phyloP scores from a whole-genome alignment of 2,888 invertebrate genomes.

The Chrysodeixis includens region DNA sequence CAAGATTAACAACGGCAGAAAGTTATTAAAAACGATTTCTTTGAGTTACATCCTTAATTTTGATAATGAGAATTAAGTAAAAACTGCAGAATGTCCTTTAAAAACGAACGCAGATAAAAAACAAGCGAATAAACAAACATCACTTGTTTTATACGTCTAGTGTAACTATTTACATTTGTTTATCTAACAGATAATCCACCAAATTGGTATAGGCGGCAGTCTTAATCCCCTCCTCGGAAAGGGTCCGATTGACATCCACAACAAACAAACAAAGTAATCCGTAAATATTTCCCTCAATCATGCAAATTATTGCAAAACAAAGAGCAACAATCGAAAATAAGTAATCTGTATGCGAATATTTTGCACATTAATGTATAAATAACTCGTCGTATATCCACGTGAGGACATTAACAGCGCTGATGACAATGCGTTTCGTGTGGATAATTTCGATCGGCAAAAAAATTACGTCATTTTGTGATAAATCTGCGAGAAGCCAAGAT shows the following conservation, averaged over 20 bases:
- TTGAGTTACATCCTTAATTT: neutral
- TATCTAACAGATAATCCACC: neutral
- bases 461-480: neutral
- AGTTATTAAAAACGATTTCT: neutral
- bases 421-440: neutral
- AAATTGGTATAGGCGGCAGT: neutral
- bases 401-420: neutral
- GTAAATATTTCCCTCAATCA: constrained; percentile 4
- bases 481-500: neutral
- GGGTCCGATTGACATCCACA: neutral
- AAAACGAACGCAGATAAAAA: too few relatives aligned
- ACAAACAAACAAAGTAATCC: constrained; percentile 2
- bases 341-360: neutral
- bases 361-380: neutral
- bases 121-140: too few relatives aligned
- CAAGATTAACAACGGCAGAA: neutral
- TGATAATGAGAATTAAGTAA: neutral
- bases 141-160: neutral
- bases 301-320: neutral
- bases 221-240: constrained; percentile 4
- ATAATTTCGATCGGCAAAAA: neutral
- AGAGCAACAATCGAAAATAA: neutral
- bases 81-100: too few relatives aligned
- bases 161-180: neutral
- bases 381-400: neutral